Percentiles rank a stretch among this genome's conserved stretches.
These are phyloP conservation scores for Julus scanicus DNA, from an alignment of 2,888 invertebrate species.

Conservation along the genomic window DNA sequence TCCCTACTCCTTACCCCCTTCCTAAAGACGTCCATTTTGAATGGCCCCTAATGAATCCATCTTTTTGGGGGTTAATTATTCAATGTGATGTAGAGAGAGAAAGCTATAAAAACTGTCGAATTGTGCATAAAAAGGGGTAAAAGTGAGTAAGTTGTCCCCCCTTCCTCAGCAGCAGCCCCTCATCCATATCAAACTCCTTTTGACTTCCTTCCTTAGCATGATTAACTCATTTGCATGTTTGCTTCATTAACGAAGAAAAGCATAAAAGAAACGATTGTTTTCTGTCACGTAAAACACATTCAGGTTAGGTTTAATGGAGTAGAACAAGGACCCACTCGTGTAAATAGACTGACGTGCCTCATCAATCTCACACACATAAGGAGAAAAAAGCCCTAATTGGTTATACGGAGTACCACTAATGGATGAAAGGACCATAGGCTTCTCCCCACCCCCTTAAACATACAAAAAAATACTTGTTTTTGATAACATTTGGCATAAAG, in stretches of 20 bases:
- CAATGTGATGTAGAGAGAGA: too few species aligned
- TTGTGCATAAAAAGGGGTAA: neutral
- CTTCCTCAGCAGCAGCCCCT: neutral
- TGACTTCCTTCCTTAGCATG: conserved; percentile 48
- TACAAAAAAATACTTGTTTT: neutral
- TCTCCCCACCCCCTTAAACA: neutral
- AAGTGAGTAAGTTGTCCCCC: neutral
- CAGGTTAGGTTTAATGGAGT: conserved; percentile 49
- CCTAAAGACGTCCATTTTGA: too few species aligned
- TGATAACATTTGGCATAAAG: neutral
- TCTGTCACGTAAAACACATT: conserved; percentile 46
- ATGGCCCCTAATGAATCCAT: neutral
- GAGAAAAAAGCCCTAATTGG: conserved; percentile 23
- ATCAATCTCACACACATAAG: neutral
- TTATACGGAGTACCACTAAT: conserved; percentile 2
- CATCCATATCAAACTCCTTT: neutral
- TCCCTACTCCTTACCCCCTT: too few species aligned
- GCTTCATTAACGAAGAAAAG: conserved; percentile 31
- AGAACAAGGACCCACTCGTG: conserved; percentile 46
- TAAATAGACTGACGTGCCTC: conserved; percentile 10
- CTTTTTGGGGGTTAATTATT: neutral
- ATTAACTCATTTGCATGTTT: conserved; percentile 51
- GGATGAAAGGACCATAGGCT: conserved; percentile 48
- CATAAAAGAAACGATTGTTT: conserved; percentile 48
- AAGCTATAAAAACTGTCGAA: neutral